Conservation (phyloP, 2,797 vertebrate species). For the Gallirallus australis region DNA sequence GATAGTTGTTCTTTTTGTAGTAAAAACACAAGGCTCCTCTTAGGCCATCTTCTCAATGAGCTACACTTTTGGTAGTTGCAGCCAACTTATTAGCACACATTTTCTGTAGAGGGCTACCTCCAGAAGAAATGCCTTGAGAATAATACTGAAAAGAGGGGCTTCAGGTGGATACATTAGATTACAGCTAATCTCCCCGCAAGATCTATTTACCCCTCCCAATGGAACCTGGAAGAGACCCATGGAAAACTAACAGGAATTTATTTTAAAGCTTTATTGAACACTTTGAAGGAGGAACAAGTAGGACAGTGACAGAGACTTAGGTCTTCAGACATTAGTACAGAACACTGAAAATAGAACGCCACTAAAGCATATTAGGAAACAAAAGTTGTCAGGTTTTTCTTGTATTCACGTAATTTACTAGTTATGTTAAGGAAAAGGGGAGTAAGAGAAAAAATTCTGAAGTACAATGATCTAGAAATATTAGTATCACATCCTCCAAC, state of each 20-base stretch:
- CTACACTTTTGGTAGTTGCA: background rate
- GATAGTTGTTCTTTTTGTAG: background rate
- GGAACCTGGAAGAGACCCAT: background rate
- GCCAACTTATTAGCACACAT: accelerated
- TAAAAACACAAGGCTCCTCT: background rate
- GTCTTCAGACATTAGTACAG: background rate
- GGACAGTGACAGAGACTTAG: background rate
- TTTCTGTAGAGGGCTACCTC: background rate
- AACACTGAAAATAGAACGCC: background rate
- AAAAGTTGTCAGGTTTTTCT: background rate
- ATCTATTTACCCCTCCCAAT: background rate
- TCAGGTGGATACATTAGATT: background rate
- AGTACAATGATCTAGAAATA: background rate
- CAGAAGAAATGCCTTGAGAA: background rate
- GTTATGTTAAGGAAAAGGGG: background rate
- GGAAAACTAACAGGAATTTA: background rate
- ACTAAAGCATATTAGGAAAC: background rate
- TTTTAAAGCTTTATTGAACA: background rate
- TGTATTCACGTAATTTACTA: background rate
- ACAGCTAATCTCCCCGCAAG: background rate
- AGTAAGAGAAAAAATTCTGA: background rate
- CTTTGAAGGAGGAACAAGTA: background rate
- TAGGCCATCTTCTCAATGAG: background rate
- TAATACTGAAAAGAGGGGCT: background rate
- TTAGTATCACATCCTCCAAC: background rate